A percentile compares a stretch with the other conserved stretches of the same genome.
phyloP scores from a whole-genome alignment of 1,140 invertebrate genomes.

The Drosophila sp. region DNA sequence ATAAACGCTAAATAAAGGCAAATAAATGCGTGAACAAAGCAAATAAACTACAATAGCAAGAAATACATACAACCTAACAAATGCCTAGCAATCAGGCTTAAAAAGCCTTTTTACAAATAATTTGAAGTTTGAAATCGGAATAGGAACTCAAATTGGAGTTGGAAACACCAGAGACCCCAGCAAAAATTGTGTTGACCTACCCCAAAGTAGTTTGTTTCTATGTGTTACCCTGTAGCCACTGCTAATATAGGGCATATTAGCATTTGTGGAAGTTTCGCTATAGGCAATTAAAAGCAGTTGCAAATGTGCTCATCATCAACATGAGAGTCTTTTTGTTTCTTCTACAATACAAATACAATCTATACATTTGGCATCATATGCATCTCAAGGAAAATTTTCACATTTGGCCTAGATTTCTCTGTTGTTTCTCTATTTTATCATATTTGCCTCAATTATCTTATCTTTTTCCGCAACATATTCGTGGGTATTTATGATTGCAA shows the following conservation, averaged over 20 bases:
- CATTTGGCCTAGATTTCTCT: too few relatives aligned
- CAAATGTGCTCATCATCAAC: too few relatives aligned
- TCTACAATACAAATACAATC: too few relatives aligned
- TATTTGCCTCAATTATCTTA: too few relatives aligned
- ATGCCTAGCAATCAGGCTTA: slow-evolving; percentile 36
- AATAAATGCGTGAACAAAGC: slow-evolving; percentile 74
- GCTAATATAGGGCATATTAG: neutral
- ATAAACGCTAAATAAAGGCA: slow-evolving; percentile 72
- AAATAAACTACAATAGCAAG: slow-evolving; percentile 61
- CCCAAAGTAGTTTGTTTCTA: slow-evolving; percentile 28
- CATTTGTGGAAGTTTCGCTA: neutral
- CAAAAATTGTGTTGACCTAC: slow-evolving; percentile 54
- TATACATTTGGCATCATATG: too few relatives aligned
- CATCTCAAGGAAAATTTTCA: too few relatives aligned
- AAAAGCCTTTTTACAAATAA: slow-evolving; percentile 63
- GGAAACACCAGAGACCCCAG: neutral
- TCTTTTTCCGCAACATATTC: too few relatives aligned
- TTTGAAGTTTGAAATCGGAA: slow-evolving; percentile 19
- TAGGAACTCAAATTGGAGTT: slow-evolving; percentile 1
- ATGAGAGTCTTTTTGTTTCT: too few relatives aligned
- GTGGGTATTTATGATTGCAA: too few relatives aligned
- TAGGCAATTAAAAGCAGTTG: too few relatives aligned
- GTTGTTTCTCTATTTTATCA: too few relatives aligned
- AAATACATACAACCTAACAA: slow-evolving; percentile 20
- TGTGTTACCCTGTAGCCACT: neutral